These are phyloP conservation scores for Myrmecobius fasciatus DNA, from an alignment of 2,113 vertebrate species.

Conservation along the genomic window DNA sequence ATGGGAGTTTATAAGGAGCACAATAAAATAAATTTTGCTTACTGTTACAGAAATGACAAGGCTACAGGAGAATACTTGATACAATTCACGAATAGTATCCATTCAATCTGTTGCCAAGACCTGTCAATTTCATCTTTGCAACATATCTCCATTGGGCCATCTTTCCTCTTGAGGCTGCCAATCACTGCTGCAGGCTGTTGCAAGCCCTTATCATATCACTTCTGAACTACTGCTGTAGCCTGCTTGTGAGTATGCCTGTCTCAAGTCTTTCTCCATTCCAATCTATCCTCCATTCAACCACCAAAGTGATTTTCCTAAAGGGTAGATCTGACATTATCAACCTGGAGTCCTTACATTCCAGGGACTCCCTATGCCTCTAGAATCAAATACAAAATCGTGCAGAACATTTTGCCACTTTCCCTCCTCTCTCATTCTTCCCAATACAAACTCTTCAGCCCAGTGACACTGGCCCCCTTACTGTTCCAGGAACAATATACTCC, in stretches of 20 bases:
- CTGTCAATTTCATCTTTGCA: neutral
- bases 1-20: neutral
- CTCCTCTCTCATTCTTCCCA: neutral
- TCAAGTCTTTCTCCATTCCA: neutral
- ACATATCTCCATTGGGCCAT: neutral
- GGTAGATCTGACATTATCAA: neutral
- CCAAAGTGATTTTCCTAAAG: neutral
- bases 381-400: neutral
- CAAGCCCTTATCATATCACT: neutral
- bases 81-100: neutral
- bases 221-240: neutral
- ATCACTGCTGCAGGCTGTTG: neutral
- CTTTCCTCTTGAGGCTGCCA: neutral
- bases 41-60: neutral
- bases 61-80: neutral
- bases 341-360: neutral
- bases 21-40: neutral
- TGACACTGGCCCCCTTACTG: neutral
- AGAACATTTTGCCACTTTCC: neutral
- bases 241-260: neutral
- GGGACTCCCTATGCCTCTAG: neutral
- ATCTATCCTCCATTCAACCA: neutral
- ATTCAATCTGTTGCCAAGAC: neutral
- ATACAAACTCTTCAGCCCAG: neutral
- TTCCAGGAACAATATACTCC: neutral